These are phyloP conservation scores for Drosophila chauvacae DNA, from an alignment of 1,140 invertebrate genomes.

Conservation along the genomic window DNA sequence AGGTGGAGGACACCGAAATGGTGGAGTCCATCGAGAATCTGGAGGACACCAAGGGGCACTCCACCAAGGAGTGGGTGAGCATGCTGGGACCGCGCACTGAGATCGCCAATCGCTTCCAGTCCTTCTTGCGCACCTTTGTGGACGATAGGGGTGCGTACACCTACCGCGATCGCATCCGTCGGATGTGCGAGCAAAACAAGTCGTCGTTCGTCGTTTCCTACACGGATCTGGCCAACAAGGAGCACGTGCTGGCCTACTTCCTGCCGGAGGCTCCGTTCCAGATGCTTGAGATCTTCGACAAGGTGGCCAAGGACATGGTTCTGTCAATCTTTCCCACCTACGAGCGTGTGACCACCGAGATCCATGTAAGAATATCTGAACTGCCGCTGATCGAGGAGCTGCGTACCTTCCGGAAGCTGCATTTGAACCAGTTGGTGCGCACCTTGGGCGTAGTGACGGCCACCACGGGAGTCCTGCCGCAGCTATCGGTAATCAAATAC, in stretches of 20 bases:
- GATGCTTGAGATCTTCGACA: conserved; percentile 97
- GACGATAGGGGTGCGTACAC: conserved; percentile 95
- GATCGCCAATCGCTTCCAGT: conserved; percentile 98
- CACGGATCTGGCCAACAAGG: conserved; percentile 93
- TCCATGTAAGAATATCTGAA: conserved; percentile 97
- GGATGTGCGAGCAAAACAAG: conserved; percentile 97
- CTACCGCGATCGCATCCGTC: conserved; percentile 96
- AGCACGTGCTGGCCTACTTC: conserved; percentile 98
- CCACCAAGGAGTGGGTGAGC: conserved; percentile 97
- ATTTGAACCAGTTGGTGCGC: conserved; percentile 97
- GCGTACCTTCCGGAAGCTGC: conserved; percentile 96
- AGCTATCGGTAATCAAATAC: conserved; percentile 97
- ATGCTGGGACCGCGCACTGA: conserved; percentile 98
- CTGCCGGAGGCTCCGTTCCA: conserved; percentile 98
- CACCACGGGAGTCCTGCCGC: conserved; percentile 97
- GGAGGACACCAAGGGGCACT: conserved; percentile 97
- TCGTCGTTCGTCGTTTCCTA: conserved; percentile 98
- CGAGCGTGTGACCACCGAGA: conserved; percentile 95
- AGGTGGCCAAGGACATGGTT: conserved; percentile 97
- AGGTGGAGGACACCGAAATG: conserved; percentile 92
- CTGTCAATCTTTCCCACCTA: conserved; percentile 98
- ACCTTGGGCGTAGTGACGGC: conserved; percentile 98
- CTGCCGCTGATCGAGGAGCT: conserved; percentile 98
- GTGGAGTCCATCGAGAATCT: conserved; percentile 99
- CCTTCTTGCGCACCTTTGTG: conserved; percentile 95